A percentile compares a stretch with the other conserved stretches of the same genome.
Evolutionary conservation across 2,113 vertebrate species (phyloP).

Genomic region (Panthera tigris): DNA sequence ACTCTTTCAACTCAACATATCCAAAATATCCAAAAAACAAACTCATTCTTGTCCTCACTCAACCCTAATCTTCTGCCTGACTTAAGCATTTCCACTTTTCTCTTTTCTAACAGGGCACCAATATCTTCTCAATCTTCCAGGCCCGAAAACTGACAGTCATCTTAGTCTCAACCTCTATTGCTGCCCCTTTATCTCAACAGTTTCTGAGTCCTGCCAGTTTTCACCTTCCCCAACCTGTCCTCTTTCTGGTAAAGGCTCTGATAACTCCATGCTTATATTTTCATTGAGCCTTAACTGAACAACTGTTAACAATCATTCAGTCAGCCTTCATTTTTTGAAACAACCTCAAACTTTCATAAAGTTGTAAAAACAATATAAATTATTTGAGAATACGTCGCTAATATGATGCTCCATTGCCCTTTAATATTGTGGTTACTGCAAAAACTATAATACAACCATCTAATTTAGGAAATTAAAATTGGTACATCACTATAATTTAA

Average conservation of each 20-base stretch:
- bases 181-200: not conserved
- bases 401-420: not conserved
- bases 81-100: not conserved
- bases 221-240: not conserved
- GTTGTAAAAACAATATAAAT: not conserved
- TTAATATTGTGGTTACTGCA: not conserved
- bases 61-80: not conserved
- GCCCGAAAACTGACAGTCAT: not conserved
- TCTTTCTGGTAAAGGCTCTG: too few relatives aligned
- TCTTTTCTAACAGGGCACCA: not conserved
- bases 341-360: not conserved
- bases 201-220: not conserved
- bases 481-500: not conserved
- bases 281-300: not conserved
- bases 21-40: not conserved
- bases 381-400: not conserved
- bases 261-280: not conserved
- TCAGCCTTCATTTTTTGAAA: not conserved
- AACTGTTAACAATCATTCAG: not conserved
- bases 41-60: not conserved
- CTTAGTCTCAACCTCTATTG: not conserved
- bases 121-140: not conserved
- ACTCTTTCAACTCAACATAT: not conserved
- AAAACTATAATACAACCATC: not conserved
- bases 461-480: not conserved